These are phyloP conservation scores for Drosophila carrolli DNA, from an alignment of 1,140 invertebrate species.

Conservation along the genomic window DNA sequence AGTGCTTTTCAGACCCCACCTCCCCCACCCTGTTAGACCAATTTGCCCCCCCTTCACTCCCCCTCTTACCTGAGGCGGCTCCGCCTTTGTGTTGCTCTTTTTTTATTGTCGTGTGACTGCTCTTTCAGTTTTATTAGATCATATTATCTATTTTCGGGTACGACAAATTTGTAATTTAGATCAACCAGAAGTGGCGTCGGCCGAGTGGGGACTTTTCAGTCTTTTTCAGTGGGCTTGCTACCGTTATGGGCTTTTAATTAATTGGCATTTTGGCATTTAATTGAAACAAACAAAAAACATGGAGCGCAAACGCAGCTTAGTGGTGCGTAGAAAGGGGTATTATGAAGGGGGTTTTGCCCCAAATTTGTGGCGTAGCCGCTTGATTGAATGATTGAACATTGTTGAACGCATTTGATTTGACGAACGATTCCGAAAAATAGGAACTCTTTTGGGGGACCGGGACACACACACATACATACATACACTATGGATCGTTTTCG, in stretches of 20 bases:
- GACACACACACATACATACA: neutral
- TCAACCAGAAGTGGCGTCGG: conserved; percentile 29
- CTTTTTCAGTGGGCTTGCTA: conserved; percentile 5
- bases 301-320: conserved; percentile 29
- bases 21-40: neutral
- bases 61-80: conserved; percentile 33
- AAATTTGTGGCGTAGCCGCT: conserved; percentile 30
- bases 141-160: conserved; percentile 77
- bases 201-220: neutral
- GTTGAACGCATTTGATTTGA: conserved; percentile 40
- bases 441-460: neutral
- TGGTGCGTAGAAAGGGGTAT: conserved; percentile 52
- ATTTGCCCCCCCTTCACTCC: neutral
- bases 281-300: conserved; percentile 52
- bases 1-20: conserved; percentile 16
- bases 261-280: conserved; percentile 79
- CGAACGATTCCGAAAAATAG: conserved; percentile 18
- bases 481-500: conserved; percentile 9
- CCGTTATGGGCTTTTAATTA: conserved; percentile 78
- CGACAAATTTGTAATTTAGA: conserved; percentile 80
- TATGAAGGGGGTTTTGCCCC: conserved; percentile 1
- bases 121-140: conserved; percentile 81
- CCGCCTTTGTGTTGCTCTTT: conserved; percentile 34
- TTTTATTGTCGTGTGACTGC: conserved; percentile 73
- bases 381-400: conserved; percentile 46